phyloP scores from a whole-genome alignment of 1,140 invertebrate genomes.

The Drosophila paulistorum region DNA sequence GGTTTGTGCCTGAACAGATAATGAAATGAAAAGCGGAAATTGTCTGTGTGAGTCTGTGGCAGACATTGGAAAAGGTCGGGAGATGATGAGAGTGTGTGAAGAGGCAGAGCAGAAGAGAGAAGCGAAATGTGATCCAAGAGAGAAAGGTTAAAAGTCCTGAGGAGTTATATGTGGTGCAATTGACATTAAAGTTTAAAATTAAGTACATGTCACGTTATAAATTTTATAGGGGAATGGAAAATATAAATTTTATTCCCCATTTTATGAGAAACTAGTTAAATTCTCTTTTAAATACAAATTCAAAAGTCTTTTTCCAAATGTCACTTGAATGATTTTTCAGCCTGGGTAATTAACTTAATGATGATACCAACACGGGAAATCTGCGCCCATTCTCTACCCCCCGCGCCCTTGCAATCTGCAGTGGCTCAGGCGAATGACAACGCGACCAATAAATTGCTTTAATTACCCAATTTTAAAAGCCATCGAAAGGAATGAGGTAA shows the following conservation, averaged over 20 bases:
- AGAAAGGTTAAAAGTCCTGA: conserved; percentile 6
- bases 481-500: conserved; percentile 10
- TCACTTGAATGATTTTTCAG: not conserved
- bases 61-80: not conserved
- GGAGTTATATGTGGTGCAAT: conserved; percentile 5
- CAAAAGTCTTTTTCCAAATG: not conserved
- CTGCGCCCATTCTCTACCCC: not conserved
- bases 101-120: not conserved
- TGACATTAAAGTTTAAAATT: conserved; percentile 31
- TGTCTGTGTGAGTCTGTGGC: conserved; percentile 34
- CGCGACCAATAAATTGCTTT: conserved; percentile 75
- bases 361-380: not conserved
- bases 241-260: not conserved
- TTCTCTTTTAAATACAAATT: not conserved
- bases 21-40: conserved; percentile 46
- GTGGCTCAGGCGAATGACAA: conserved; percentile 28
- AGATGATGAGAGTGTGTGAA: not conserved
- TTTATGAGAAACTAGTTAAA: conserved; percentile 6
- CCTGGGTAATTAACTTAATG: conserved; percentile 11
- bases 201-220: not conserved
- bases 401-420: conserved; percentile 1
- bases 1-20: conserved; percentile 47
- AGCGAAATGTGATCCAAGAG: not conserved
- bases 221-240: conserved; percentile 33
- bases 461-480: conserved; percentile 79